phyloP scores from a whole-genome alignment of 2,888 invertebrate genomes.

The Dorcus parallelipipedus region DNA sequence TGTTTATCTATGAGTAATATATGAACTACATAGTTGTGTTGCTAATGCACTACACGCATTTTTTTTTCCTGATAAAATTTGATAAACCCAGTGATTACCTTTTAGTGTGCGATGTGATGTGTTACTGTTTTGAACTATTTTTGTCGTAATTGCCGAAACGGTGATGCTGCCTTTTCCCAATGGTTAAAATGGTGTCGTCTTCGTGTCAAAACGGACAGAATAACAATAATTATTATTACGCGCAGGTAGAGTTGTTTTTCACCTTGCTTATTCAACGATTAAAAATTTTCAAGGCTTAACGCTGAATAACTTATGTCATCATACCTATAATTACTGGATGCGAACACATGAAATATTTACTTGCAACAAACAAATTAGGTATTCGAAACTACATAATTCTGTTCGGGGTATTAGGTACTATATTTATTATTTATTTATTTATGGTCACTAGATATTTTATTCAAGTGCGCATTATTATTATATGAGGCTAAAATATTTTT shows the following conservation, averaged over 20 bases:
- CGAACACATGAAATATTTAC: too few species aligned
- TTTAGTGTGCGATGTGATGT: background rate
- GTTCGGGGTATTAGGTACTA: too few species aligned
- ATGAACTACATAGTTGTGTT: too few species aligned
- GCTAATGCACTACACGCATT: too few species aligned
- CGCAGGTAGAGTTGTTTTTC: constrained; percentile 14
- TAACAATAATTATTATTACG: constrained; percentile 18
- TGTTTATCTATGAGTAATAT: background rate
- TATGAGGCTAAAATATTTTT: constrained; percentile 1
- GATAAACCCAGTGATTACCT: too few species aligned
- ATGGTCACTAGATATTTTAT: background rate
- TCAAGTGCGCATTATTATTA: background rate
- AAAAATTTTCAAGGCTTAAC: background rate
- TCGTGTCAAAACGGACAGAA: constrained; percentile 1
- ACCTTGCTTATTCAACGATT: background rate
- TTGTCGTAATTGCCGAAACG: too few species aligned
- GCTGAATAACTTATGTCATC: constrained; percentile 10
- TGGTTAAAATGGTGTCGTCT: constrained; percentile 3
- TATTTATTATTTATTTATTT: too few species aligned
- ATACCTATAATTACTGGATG: constrained; percentile 3
- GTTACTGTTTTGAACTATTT: background rate
- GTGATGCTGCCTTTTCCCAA: background rate
- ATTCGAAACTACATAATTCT: too few species aligned
- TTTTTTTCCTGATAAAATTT: too few species aligned
- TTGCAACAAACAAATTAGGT: too few species aligned